phyloP scores from a whole-genome alignment of 2,797 vertebrate genomes.

The Myotis daubentonii region DNA sequence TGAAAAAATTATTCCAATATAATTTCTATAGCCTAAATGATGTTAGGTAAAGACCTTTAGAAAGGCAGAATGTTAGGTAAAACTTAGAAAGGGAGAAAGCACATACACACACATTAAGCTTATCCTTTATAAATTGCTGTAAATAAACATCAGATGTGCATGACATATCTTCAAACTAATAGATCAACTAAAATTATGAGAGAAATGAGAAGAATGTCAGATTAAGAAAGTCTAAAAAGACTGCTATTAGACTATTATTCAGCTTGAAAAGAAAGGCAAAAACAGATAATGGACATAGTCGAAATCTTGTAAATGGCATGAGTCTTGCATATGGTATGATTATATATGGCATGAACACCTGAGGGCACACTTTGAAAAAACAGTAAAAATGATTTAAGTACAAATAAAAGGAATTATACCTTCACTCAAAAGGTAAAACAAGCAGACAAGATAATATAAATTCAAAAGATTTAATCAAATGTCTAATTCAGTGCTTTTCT shows the following conservation, averaged over 20 bases:
- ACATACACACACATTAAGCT: background rate
- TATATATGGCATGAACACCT: background rate
- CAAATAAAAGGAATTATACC: slow-evolving; percentile 23
- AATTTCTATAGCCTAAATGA: background rate
- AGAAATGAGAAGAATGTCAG: background rate
- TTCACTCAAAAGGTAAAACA: slow-evolving; percentile 24
- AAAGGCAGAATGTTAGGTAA: background rate
- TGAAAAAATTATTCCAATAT: background rate
- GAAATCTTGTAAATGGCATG: background rate
- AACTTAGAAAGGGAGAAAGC: background rate
- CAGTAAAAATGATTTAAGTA: slow-evolving; percentile 26
- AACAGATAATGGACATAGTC: background rate
- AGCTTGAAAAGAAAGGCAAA: slow-evolving; percentile 27
- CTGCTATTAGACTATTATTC: background rate
- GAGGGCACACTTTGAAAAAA: slow-evolving; percentile 34
- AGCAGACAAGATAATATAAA: slow-evolving; percentile 23
- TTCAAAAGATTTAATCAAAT: slow-evolving; percentile 1
- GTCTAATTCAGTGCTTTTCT: slow-evolving; percentile 40
- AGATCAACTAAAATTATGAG: background rate
- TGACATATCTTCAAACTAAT: background rate
- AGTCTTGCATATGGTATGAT: background rate
- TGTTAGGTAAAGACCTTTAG: background rate
- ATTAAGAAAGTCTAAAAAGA: slow-evolving; percentile 1
- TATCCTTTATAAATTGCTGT: background rate
- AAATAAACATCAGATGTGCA: background rate